Conservation (phyloP, 53 echinoderm and acorn worm genomes). For the Mesocentrotus franciscanus region DNA sequence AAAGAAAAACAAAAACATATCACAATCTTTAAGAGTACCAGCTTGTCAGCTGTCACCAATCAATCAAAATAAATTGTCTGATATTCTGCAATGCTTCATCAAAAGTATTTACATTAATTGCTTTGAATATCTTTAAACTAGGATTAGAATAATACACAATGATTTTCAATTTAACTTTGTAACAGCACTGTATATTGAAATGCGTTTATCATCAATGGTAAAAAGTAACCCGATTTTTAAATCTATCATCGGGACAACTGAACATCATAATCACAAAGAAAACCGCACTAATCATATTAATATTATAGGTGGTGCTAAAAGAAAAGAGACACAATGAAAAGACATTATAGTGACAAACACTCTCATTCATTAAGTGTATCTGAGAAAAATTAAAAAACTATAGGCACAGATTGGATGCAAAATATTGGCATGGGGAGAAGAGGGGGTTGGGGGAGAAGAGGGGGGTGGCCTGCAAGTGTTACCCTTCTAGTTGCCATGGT, state of each 20-base stretch:
- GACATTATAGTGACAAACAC: neutral
- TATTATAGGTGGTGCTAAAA: neutral
- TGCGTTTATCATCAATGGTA: neutral
- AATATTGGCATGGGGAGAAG: neutral
- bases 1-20: neutral
- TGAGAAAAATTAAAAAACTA: neutral
- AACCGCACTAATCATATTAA: neutral
- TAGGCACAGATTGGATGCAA: neutral
- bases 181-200: neutral
- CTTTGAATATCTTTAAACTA: slow-evolving; percentile 22
- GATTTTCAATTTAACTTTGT: neutral
- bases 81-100: slow-evolving; percentile 31
- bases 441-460: too few relatives aligned
- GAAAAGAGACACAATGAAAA: neutral
- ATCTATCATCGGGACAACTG: neutral
- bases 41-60: neutral
- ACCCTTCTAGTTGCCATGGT: neutral
- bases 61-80: slow-evolving; percentile 4
- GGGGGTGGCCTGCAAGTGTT: neutral
- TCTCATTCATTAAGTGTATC: neutral
- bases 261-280: neutral
- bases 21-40: neutral
- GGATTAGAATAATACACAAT: neutral
- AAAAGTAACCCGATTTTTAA: neutral
- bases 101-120: slow-evolving; percentile 57